Conservation (phyloP, 2,888 invertebrate genomes). For the Tachystola acroxantha region DNA sequence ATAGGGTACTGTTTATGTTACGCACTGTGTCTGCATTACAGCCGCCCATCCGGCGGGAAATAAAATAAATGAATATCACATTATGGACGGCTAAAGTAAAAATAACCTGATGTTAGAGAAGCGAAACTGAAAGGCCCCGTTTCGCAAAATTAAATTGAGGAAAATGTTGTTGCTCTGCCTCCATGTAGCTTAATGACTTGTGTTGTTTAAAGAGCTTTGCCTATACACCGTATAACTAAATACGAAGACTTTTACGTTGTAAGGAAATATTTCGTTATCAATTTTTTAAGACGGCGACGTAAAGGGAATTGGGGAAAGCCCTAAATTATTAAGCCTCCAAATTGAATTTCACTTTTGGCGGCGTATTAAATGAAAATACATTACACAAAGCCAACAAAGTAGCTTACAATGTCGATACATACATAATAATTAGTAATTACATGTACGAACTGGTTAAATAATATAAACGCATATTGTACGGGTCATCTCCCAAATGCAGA, state of each 20-base stretch:
- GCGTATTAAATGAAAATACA: background rate
- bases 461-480: too few relatives aligned
- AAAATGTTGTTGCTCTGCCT: constrained; percentile 26
- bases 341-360: constrained; percentile 2
- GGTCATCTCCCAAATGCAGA: too few relatives aligned
- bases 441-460: too few relatives aligned
- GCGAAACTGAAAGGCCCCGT: constrained; percentile 31
- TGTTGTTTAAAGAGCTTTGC: constrained; percentile 28
- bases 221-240: background rate
- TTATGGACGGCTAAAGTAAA: constrained; percentile 44
- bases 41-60: constrained; percentile 56
- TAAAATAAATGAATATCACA: constrained; percentile 66
- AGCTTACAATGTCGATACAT: too few relatives aligned
- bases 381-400: too few relatives aligned
- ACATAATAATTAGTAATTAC: too few relatives aligned
- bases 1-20: too few relatives aligned
- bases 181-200: constrained; percentile 32
- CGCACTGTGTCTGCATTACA: constrained; percentile 23
- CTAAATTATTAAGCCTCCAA: background rate
- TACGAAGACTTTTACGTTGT: constrained; percentile 3
- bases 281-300: constrained; percentile 6
- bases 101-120: constrained; percentile 41
- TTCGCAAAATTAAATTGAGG: constrained; percentile 49
- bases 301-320: constrained; percentile 1
- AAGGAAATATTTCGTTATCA: constrained; percentile 6